Evolutionary conservation across 2,113 vertebrate genomes (phyloP).

Genomic region (Zeus faber): DNA sequence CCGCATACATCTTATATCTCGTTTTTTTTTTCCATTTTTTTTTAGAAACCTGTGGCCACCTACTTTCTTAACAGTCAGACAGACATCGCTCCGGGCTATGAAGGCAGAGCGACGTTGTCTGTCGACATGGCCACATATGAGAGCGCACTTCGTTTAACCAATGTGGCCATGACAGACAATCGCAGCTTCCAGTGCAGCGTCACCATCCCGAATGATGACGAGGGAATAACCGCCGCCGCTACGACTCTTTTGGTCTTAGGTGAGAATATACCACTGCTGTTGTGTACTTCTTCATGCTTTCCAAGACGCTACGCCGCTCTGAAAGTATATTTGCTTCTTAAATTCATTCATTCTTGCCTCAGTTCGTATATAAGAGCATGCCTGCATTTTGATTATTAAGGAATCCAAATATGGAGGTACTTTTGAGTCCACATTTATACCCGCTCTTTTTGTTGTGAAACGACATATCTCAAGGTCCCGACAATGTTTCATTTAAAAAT

Average conservation of each 20-base stretch:
- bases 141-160: constrained; percentile 64
- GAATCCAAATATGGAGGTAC: no score
- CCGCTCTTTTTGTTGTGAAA: no score
- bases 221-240: constrained; percentile 9
- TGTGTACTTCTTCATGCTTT: background rate
- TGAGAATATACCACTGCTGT: constrained; percentile 59
- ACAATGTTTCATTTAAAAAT: no score
- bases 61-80: background rate
- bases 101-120: constrained; percentile 51
- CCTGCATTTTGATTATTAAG: no score
- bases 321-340: background rate
- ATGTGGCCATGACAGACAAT: constrained; percentile 80
- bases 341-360: no score
- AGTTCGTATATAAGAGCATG: no score
- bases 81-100: constrained; percentile 56
- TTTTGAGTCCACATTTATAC: no score
- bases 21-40: no score
- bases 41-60: constrained; percentile 65
- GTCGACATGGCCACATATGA: background rate
- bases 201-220: constrained; percentile 59
- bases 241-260: constrained; percentile 80
- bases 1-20: no score
- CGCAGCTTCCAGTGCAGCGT: constrained; percentile 76
- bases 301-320: background rate
- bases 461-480: no score